Evolutionary conservation across 2,888 invertebrate genomes (phyloP).

Genomic region (Penaeus monodon): DNA sequence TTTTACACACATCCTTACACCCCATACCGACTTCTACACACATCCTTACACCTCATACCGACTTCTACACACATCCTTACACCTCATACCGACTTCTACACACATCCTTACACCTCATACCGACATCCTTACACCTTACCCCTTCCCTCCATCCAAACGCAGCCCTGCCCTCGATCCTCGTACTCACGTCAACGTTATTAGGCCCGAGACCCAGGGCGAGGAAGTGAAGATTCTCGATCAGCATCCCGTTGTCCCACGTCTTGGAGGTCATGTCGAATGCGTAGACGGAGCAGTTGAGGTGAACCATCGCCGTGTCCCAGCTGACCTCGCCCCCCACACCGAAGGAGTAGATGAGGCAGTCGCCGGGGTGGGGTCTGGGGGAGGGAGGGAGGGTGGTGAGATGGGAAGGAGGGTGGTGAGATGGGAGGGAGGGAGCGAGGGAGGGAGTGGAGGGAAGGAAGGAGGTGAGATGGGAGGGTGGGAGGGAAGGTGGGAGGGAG

Average conservation of each 20-base stretch:
- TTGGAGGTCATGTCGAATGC: constrained; percentile 50
- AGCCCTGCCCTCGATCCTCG: neutral
- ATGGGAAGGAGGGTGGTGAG: neutral
- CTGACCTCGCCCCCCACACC: constrained; percentile 43
- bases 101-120: too few species aligned
- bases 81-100: too few species aligned
- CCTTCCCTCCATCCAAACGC: neutral
- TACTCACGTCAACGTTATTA: constrained; percentile 37
- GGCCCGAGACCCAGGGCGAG: constrained; percentile 42
- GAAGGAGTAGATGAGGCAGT: constrained; percentile 45
- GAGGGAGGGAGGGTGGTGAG: neutral
- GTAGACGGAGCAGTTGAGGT: constrained; percentile 44
- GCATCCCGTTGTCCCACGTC: constrained; percentile 7
- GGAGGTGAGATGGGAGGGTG: too few species aligned
- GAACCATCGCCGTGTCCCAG: constrained; percentile 32
- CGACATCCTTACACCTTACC: neutral
- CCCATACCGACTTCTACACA: too few species aligned
- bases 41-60: too few species aligned
- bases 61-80: too few species aligned
- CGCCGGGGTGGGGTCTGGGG: neutral
- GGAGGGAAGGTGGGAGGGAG: too few species aligned
- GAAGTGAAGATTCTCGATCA: constrained; percentile 40
- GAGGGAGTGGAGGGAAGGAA: neutral
- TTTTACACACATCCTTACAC: too few species aligned
- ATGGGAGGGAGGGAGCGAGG: neutral